A percentile compares a stretch with the other conserved stretches of the same genome.
Conservation (phyloP, 2,797 vertebrate species). For the Carduelis carduelis region DNA sequence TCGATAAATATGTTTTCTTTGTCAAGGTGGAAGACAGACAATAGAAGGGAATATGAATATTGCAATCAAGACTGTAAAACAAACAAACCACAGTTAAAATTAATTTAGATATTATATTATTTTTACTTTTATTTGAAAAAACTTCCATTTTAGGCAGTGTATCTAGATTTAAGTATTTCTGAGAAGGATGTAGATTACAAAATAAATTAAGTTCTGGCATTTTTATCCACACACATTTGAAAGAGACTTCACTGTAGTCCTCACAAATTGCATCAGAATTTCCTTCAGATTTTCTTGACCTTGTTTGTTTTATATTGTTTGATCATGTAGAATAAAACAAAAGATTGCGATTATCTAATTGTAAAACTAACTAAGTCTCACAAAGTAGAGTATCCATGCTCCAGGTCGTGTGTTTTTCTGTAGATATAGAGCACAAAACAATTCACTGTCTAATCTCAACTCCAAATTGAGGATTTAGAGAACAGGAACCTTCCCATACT, state of each 20-base stretch:
- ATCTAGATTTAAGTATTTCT: neutral
- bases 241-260: neutral
- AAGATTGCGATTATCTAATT: neutral
- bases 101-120: neutral
- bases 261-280: neutral
- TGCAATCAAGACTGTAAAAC: neutral
- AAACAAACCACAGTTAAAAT: neutral
- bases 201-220: neutral
- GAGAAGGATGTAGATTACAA: neutral
- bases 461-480: neutral
- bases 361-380: neutral
- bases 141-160: rapidly evolving
- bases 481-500: neutral
- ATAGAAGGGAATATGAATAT: neutral
- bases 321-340: neutral
- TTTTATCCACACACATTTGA: neutral
- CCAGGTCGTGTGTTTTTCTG: neutral
- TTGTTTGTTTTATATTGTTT: neutral
- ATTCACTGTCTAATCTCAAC: neutral
- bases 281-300: neutral
- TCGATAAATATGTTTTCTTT: neutral
- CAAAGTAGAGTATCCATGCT: neutral
- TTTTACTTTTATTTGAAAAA: neutral
- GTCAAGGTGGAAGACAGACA: neutral
- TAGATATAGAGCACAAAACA: neutral